phyloP scores from a whole-genome alignment of 2,113 vertebrate genomes.

The Elaphurus davidianus region DNA sequence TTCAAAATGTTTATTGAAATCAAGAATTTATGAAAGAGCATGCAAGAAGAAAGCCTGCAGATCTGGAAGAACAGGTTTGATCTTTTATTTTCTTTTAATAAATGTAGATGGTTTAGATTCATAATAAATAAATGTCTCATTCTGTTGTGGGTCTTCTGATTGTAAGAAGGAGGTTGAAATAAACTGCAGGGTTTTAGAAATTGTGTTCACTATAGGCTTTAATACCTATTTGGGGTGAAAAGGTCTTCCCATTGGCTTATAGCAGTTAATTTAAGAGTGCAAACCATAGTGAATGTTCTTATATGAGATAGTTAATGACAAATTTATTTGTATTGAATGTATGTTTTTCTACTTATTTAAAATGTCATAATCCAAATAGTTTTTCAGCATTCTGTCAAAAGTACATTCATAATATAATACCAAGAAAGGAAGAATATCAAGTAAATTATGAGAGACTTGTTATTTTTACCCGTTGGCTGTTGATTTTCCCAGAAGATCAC shows the following conservation, averaged over 20 bases:
- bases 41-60: background rate
- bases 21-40: background rate
- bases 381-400: background rate
- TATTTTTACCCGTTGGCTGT: background rate
- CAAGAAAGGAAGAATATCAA: background rate
- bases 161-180: background rate
- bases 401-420: background rate
- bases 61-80: background rate
- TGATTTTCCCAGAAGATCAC: background rate
- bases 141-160: background rate
- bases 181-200: background rate
- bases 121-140: background rate
- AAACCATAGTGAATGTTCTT: background rate
- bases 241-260: background rate
- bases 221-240: background rate
- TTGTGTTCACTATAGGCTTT: background rate
- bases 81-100: slow-evolving; percentile 36
- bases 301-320: background rate
- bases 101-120: background rate
- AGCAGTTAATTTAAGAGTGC: background rate
- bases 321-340: background rate
- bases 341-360: background rate
- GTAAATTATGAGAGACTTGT: background rate
- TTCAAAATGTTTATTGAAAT: background rate
- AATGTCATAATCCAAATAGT: background rate